phyloP scores from a whole-genome alignment of 2,113 vertebrate genomes.

The Pelecanoides urinatrix region DNA sequence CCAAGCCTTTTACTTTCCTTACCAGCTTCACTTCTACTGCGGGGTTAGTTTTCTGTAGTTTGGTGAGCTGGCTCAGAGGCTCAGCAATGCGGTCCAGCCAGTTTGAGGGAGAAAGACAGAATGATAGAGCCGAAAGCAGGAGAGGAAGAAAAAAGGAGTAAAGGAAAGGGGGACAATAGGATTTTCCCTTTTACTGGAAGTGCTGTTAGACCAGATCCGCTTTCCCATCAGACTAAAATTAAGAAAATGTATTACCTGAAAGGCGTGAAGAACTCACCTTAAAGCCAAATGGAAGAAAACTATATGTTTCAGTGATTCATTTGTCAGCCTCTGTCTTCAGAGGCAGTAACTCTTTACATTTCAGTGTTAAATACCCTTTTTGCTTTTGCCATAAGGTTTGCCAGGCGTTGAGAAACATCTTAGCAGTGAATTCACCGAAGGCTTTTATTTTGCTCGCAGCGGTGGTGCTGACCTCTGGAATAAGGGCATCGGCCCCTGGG shows the following conservation, averaged over 20 bases:
- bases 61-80: not conserved
- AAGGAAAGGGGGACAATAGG: not conserved
- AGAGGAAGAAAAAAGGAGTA: not conserved
- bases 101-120: not conserved
- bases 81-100: not conserved
- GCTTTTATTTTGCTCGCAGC: not conserved
- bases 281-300: not conserved
- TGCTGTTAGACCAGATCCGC: not conserved
- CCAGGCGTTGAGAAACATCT: not conserved
- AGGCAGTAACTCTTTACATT: not conserved
- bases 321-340: not conserved
- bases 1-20: not conserved
- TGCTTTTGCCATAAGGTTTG: not conserved
- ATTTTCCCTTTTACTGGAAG: not conserved
- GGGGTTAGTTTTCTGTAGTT: not conserved
- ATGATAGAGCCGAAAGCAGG: not conserved
- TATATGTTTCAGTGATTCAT: not conserved
- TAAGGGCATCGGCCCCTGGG: not conserved
- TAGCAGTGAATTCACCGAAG: not conserved
- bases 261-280: not conserved
- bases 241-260: not conserved
- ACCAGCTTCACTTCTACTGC: not conserved
- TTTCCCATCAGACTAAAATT: not conserved
- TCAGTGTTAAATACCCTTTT: not conserved
- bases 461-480: not conserved